These are phyloP conservation scores for Xenentodon cancila DNA, from an alignment of 2,797 vertebrate genomes.

Conservation along the genomic window DNA sequence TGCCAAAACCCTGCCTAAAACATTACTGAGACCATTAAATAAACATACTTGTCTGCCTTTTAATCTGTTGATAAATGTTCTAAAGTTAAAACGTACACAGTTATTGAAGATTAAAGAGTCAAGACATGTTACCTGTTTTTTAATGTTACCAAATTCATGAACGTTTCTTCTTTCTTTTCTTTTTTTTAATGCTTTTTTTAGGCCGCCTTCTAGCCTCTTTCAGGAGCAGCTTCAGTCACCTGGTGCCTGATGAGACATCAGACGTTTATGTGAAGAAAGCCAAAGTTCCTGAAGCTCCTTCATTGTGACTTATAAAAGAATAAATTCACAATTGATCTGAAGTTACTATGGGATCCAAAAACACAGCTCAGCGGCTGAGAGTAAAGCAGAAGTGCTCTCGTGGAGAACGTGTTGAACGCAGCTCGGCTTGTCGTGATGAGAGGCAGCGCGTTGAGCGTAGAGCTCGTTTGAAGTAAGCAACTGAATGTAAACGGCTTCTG, in stretches of 20 bases:
- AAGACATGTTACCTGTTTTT: slow-evolving; percentile 29
- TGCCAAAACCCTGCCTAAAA: slow-evolving; percentile 27
- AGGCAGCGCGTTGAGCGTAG: slow-evolving; percentile 25
- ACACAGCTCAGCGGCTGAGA: slow-evolving; percentile 9
- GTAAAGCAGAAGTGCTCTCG: slow-evolving; percentile 26
- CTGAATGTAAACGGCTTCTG: slow-evolving; percentile 81
- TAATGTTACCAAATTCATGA: slow-evolving; percentile 31
- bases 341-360: slow-evolving; percentile 7
- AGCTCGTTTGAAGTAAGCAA: slow-evolving; percentile 67
- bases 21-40: slow-evolving; percentile 30
- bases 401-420: slow-evolving; percentile 22
- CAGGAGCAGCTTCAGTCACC: slow-evolving; percentile 82
- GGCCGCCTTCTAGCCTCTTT: slow-evolving; percentile 87
- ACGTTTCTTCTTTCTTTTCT: slow-evolving; percentile 3
- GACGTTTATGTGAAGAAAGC: slow-evolving; percentile 86
- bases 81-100: slow-evolving; percentile 34
- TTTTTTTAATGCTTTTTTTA: slow-evolving; percentile 60
- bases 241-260: slow-evolving; percentile 83
- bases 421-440: slow-evolving; percentile 29
- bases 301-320: slow-evolving; percentile 46
- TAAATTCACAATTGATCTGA: not conserved
- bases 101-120: slow-evolving; percentile 45
- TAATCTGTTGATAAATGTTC: slow-evolving; percentile 47
- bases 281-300: slow-evolving; percentile 63
- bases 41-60: slow-evolving; percentile 20